phyloP scores from a whole-genome alignment of 2,113 vertebrate genomes.

The Martes martes region DNA sequence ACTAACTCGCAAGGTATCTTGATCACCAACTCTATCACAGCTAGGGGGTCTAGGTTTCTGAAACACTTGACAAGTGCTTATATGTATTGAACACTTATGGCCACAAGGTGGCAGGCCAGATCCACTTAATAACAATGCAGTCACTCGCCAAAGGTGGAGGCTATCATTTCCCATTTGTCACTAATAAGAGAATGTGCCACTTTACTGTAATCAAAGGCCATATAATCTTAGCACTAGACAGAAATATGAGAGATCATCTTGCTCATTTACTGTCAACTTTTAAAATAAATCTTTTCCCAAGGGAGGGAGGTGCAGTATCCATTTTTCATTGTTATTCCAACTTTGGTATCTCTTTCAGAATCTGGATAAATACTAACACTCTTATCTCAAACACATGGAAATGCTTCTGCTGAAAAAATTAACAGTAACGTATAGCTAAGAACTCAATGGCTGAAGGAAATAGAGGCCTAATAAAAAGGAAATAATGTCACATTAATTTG shows the following conservation, averaged over 20 bases:
- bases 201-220: neutral
- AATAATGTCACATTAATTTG: neutral
- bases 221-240: neutral
- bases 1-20: neutral
- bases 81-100: neutral
- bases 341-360: neutral
- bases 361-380: neutral
- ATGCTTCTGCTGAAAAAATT: neutral
- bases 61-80: neutral
- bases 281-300: neutral
- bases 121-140: neutral
- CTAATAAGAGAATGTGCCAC: neutral
- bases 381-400: neutral
- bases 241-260: neutral
- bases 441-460: neutral
- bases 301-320: neutral
- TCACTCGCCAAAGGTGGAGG: rapidly evolving
- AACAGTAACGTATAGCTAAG: neutral
- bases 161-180: neutral
- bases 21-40: rapidly evolving
- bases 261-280: neutral
- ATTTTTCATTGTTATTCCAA: neutral
- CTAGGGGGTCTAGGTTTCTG: neutral
- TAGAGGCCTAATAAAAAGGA: neutral
- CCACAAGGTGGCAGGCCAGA: constrained; percentile 42